A percentile compares a stretch with the other conserved stretches of the same genome.
Conservation (phyloP, 2,888 invertebrate species). For the Drosophila mercatorum region DNA sequence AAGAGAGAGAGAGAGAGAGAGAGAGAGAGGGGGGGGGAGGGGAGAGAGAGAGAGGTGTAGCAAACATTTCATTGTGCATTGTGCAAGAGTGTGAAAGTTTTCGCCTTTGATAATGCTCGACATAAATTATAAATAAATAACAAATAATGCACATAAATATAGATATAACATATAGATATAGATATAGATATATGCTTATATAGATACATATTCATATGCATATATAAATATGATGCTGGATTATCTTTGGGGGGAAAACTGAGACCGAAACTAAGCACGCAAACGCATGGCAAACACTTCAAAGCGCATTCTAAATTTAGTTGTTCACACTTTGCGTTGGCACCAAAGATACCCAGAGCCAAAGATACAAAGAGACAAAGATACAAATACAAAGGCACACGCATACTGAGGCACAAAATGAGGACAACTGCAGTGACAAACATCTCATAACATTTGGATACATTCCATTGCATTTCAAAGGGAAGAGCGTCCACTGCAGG, state of each 20-base stretch:
- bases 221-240: constrained; percentile 21
- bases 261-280: constrained; percentile 18
- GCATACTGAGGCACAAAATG: constrained; percentile 39
- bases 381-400: not conserved
- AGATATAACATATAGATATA: constrained; percentile 1
- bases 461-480: not conserved
- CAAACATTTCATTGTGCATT: constrained; percentile 43
- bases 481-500: not conserved
- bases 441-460: not conserved
- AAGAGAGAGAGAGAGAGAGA: not conserved
- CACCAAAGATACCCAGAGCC: constrained; percentile 28
- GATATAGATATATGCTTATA: not conserved
- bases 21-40: not conserved
- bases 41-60: not conserved
- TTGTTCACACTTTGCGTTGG: constrained; percentile 77
- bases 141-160: constrained; percentile 10
- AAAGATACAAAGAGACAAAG: not conserved
- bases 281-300: constrained; percentile 47
- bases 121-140: constrained; percentile 19
- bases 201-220: not conserved
- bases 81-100: constrained; percentile 69
- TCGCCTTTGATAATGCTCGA: constrained; percentile 10
- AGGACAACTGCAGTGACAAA: constrained; percentile 60
- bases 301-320: constrained; percentile 73
- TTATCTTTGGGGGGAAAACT: constrained; percentile 8